Conservation (phyloP, 2,888 invertebrate species). For the Protula sp. region DNA sequence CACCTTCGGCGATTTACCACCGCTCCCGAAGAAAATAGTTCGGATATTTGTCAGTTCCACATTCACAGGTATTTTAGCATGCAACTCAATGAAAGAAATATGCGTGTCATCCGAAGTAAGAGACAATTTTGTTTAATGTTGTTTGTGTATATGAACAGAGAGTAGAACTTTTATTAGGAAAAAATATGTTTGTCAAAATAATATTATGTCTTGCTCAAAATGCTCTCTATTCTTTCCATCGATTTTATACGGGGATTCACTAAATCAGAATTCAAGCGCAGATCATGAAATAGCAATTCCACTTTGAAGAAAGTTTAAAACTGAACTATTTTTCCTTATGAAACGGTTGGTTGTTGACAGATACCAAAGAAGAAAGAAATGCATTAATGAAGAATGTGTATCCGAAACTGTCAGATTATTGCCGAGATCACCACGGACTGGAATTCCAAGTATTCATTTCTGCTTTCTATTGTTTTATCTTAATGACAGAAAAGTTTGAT, state of each 20-base stretch:
- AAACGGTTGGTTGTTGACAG: background rate
- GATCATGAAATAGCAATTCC: too few species aligned
- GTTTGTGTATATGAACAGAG: background rate
- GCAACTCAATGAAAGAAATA: too few species aligned
- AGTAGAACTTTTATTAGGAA: background rate
- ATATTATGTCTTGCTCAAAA: too few species aligned
- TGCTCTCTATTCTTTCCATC: too few species aligned
- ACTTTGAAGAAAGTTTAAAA: too few species aligned
- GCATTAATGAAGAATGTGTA: slow-evolving; percentile 95
- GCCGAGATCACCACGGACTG: slow-evolving; percentile 87
- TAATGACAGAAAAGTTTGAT: background rate
- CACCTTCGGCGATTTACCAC: slow-evolving; percentile 68
- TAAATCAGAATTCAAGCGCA: too few species aligned
- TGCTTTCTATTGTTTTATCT: too few species aligned
- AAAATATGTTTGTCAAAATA: too few species aligned
- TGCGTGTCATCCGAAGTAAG: too few species aligned
- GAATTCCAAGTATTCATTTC: slow-evolving; percentile 94
- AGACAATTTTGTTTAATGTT: too few species aligned
- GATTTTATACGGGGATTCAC: too few species aligned
- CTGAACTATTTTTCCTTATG: background rate
- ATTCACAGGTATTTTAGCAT: slow-evolving; percentile 81
- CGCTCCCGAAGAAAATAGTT: slow-evolving; percentile 93
- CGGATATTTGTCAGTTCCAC: slow-evolving; percentile 96
- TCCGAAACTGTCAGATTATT: slow-evolving; percentile 88
- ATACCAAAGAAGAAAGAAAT: slow-evolving; percentile 66